Conservation (phyloP, 2,888 invertebrate genomes). For the Myathropa florea region DNA sequence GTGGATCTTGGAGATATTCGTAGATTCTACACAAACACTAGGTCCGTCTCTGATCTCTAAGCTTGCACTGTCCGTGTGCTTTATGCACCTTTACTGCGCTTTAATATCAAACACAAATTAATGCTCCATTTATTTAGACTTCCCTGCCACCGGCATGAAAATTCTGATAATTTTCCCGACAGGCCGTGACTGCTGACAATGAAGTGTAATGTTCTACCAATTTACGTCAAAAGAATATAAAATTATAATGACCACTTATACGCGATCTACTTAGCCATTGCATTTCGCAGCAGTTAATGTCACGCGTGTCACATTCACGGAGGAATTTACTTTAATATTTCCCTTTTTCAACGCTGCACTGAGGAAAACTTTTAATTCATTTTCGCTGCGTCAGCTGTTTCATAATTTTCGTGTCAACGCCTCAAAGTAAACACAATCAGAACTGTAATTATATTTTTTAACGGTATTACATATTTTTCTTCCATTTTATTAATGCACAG, state of each 20-base stretch:
- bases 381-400: conserved; percentile 40
- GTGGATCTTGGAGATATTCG: too few relatives aligned
- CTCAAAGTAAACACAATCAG: conserved; percentile 58
- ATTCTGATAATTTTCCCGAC: not conserved
- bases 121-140: not conserved
- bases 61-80: too few relatives aligned
- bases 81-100: too few relatives aligned
- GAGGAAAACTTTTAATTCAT: not conserved
- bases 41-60: too few relatives aligned
- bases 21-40: too few relatives aligned
- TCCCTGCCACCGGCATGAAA: not conserved
- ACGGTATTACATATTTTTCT: not conserved
- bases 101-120: too few relatives aligned
- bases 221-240: not conserved
- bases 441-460: conserved; percentile 33
- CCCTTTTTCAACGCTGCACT: not conserved
- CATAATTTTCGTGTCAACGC: conserved; percentile 43
- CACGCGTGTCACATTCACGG: not conserved
- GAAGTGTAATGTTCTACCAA: not conserved
- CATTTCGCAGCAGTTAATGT: not conserved
- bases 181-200: not conserved
- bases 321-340: not conserved
- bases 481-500: conserved; percentile 18
- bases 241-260: not conserved
- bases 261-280: not conserved